Percentiles rank a stretch among this genome's conserved stretches.
phyloP scores from a whole-genome alignment of 1,140 invertebrate species.

The Dufourea novaeangliae region DNA sequence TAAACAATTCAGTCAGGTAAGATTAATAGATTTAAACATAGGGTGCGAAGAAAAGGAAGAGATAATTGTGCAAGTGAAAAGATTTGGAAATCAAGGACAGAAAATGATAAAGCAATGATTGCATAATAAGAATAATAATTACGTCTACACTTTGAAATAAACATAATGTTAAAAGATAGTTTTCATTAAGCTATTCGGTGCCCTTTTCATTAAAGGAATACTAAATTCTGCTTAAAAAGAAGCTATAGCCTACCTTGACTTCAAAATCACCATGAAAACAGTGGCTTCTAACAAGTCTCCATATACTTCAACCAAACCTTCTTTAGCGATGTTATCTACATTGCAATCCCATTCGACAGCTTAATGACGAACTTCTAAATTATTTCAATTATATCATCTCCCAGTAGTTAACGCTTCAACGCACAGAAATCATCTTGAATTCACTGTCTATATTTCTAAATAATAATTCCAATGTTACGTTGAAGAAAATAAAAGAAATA shows the following conservation, averaged over 20 bases:
- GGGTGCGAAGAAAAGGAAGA: no score
- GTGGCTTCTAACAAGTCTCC: conserved; percentile 6
- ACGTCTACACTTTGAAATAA: no score
- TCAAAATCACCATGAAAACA: conserved; percentile 2
- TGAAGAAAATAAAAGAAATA: neutral
- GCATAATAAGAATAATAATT: neutral
- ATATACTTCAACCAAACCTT: conserved; percentile 2
- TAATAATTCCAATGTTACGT: neutral
- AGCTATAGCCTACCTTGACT: conserved; percentile 23
- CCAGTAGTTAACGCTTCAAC: no score
- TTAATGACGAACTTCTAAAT: neutral
- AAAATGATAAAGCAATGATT: neutral
- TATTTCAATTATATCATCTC: neutral
- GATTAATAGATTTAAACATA: no score
- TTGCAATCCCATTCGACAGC: neutral
- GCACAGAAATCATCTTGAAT: no score
- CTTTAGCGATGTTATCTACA: neutral
- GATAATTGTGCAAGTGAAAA: no score
- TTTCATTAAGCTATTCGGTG: neutral
- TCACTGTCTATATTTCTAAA: no score
- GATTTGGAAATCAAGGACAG: no score
- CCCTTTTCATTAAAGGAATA: conserved; percentile 1
- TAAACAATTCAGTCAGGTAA: no score
- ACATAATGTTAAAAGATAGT: neutral
- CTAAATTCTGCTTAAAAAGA: conserved; percentile 23